Base-by-base conservation (phyloP, 2,888 invertebrate species). In the Drosophila rellima region DNA sequence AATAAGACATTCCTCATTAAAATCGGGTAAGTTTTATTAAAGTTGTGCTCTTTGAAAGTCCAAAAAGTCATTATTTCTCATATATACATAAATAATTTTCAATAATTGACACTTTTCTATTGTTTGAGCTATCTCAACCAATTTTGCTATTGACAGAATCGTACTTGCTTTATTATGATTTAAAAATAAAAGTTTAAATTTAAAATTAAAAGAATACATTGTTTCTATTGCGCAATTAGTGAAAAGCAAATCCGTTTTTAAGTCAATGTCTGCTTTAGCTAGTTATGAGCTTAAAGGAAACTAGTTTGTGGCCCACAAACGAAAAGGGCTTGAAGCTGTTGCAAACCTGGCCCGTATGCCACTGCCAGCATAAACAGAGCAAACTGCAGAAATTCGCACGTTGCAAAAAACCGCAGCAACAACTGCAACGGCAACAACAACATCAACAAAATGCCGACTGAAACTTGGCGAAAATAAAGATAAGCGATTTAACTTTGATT, bases 401-500 rank as follows among this genome's bases (percentile, higher is more conserved):
- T 78, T 78, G 80, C 76, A 57, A 44, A 7, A 29, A 40, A 40
- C 39, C 0, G 7, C 15, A 51, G 23, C 50, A 15, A 1, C 39
- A 18, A 18, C 37, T 2, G 15, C 37, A 13, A 20, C 18, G 7
- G 15, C 31, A 13, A 47, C 55, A 59, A 59, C 52, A 60, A 65
- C 70, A 65, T 59, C 40, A 74, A 71, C 71, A 67, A 78, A 82
- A 82, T 48, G 84, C 84, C 84, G 84, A 80, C 82, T 75, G 54
- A 45, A 59, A 56, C 47, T 62, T 63, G 60, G 61, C 63, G 70
- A 72, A 78, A 72, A 72, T 78, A 75, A 72, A 82, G 79, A 84
- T 81, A 84, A 89, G 83, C 83, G 83, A 83, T 81, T 80, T 77
- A 54, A 73, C 80, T 82, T 78, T 81, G 86, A 89, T 89, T 88